Conservation (phyloP, 2,888 invertebrate species). For the Tetrapedia diversipes region DNA sequence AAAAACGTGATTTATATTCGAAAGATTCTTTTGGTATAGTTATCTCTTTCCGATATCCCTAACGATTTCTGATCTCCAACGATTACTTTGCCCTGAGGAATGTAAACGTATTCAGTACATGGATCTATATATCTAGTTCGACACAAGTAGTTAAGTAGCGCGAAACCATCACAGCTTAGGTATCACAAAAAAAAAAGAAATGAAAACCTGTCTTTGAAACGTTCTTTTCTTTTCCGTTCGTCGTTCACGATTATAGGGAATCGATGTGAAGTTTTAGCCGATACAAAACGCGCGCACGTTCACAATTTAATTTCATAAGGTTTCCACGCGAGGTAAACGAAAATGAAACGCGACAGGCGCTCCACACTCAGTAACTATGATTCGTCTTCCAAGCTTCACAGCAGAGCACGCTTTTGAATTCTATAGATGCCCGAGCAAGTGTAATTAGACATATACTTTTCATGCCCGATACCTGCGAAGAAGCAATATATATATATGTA, state of each 20-base stretch:
- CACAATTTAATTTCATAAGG: slow-evolving; percentile 15
- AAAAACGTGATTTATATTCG: not conserved
- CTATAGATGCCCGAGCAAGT: slow-evolving; percentile 34
- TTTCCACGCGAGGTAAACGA: not conserved
- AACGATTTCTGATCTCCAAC: slow-evolving; percentile 13
- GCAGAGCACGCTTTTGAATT: slow-evolving; percentile 53
- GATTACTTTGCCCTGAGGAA: slow-evolving; percentile 29
- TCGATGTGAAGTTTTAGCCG: slow-evolving; percentile 18
- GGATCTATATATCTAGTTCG: slow-evolving; percentile 77
- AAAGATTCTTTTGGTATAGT: not conserved
- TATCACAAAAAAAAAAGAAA: slow-evolving; percentile 15
- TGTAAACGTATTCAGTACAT: slow-evolving; percentile 80
- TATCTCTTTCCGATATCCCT: not conserved
- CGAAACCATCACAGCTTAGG: slow-evolving; percentile 68
- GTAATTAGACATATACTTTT: slow-evolving; percentile 22
- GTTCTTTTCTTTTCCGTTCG: slow-evolving; percentile 14
- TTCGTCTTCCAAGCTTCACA: slow-evolving; percentile 65
- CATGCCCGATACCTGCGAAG: slow-evolving; percentile 11
- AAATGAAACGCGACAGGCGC: slow-evolving; percentile 8
- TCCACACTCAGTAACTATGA: slow-evolving; percentile 41
- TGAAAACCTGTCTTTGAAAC: slow-evolving; percentile 21
- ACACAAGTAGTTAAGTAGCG: slow-evolving; percentile 73
- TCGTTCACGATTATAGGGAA: slow-evolving; percentile 7
- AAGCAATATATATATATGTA: slow-evolving; percentile 32
- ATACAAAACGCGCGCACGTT: not conserved